Percentiles rank a stretch among this genome's conserved stretches.
Conservation (phyloP, 2,888 invertebrate genomes). For the Amphipyra berbera region DNA sequence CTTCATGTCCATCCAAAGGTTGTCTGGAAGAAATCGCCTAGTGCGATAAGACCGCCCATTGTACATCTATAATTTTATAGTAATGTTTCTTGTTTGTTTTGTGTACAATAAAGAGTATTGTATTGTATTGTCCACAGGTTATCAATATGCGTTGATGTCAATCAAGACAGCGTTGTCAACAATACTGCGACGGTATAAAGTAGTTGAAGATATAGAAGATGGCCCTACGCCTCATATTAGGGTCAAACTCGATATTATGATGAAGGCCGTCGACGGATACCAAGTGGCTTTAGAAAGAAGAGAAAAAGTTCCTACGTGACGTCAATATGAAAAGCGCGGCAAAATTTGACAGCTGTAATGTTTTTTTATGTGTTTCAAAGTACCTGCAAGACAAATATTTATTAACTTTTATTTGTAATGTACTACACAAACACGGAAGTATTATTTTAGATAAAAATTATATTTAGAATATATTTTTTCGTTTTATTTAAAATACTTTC, state of each 20-base stretch:
- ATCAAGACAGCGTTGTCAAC: constrained; percentile 75
- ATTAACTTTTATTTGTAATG: constrained; percentile 7
- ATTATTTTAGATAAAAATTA: constrained; percentile 5
- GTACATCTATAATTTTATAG: too few relatives aligned
- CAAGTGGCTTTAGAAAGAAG: constrained; percentile 72
- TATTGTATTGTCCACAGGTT: too few relatives aligned
- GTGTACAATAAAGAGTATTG: too few relatives aligned
- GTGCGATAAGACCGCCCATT: too few relatives aligned
- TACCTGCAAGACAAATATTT: not conserved
- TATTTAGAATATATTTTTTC: not conserved
- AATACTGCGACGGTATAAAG: constrained; percentile 70
- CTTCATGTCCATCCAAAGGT: too few relatives aligned
- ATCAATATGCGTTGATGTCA: constrained; percentile 84
- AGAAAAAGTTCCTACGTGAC: constrained; percentile 30
- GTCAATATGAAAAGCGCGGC: constrained; percentile 2
- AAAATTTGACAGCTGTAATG: not conserved
- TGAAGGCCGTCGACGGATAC: constrained; percentile 82
- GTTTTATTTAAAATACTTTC: constrained; percentile 8
- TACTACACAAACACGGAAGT: constrained; percentile 10
- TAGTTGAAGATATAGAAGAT: constrained; percentile 70
- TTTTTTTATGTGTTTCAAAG: not conserved
- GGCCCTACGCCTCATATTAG: constrained; percentile 73
- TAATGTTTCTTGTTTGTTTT: too few relatives aligned
- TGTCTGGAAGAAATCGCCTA: too few relatives aligned
- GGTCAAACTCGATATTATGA: constrained; percentile 82